These are phyloP conservation scores for Girardia tigrina DNA, from an alignment of 2,888 invertebrate species.

Conservation along the genomic window DNA sequence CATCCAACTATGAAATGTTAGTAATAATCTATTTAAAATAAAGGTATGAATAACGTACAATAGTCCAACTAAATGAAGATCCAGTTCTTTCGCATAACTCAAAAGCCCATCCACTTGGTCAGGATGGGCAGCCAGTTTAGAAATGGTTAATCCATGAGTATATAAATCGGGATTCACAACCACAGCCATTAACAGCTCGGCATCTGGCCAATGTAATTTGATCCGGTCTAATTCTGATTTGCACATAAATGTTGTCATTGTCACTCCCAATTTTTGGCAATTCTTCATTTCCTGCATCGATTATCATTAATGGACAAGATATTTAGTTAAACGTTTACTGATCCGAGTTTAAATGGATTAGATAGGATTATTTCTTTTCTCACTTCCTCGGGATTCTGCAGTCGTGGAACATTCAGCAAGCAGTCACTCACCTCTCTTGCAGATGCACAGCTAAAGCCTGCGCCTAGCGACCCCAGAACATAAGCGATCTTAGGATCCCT, in stretches of 20 bases:
- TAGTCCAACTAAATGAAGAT: neutral
- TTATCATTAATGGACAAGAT: neutral
- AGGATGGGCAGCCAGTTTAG: neutral
- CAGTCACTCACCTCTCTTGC: neutral
- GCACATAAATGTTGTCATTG: neutral
- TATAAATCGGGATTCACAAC: neutral
- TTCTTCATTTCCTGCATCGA: neutral
- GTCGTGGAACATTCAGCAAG: neutral
- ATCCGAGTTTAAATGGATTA: neutral
- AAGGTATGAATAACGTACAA: too few relatives aligned
- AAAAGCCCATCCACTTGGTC: neutral
- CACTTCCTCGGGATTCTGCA: neutral
- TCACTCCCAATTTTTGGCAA: neutral
- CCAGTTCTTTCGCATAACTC: neutral
- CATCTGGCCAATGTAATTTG: neutral
- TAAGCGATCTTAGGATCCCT: neutral
- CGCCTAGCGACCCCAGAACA: neutral
- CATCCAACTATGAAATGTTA: too few relatives aligned
- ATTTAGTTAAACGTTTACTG: neutral
- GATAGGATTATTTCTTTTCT: neutral
- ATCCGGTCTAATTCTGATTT: neutral
- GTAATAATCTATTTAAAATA: too few relatives aligned
- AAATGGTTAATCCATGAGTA: neutral
- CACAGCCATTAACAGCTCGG: neutral
- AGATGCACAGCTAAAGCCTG: neutral